These are phyloP conservation scores for Cistogaster globosa DNA, from an alignment of 2,888 invertebrate species.

Conservation along the genomic window DNA sequence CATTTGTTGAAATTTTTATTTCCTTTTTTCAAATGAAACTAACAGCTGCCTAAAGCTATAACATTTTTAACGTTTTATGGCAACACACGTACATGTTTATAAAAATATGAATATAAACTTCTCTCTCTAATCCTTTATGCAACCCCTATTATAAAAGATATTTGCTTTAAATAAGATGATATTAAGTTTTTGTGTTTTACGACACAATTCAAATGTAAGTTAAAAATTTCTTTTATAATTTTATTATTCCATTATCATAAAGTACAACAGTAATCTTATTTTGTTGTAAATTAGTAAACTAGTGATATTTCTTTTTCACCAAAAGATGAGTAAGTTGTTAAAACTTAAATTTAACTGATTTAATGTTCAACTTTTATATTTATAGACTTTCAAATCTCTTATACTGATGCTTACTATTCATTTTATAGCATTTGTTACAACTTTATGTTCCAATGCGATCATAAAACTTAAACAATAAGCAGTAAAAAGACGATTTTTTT, in stretches of 20 bases:
- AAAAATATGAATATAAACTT: background rate
- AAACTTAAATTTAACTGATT: constrained; percentile 13
- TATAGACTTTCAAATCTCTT: background rate
- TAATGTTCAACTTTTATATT: constrained; percentile 53
- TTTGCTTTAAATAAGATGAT: background rate
- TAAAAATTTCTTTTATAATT: constrained; percentile 42
- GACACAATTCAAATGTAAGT: constrained; percentile 36
- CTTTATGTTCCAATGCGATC: constrained; percentile 13
- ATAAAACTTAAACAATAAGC: background rate
- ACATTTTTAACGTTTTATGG: too few species aligned
- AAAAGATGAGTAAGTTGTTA: constrained; percentile 15
- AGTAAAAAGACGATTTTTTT: background rate
- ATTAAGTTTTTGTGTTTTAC: constrained; percentile 20
- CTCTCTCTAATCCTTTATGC: background rate
- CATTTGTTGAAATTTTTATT: too few species aligned
- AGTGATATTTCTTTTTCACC: constrained; percentile 19
- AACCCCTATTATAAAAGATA: constrained; percentile 3
- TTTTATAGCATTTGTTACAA: constrained; percentile 1
- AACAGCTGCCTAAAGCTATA: too few species aligned
- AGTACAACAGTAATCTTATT: constrained; percentile 31
- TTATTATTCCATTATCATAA: constrained; percentile 55
- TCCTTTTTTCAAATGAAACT: too few species aligned
- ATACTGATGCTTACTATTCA: background rate
- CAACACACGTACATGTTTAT: too few species aligned
- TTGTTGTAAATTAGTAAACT: constrained; percentile 26